phyloP scores from a whole-genome alignment of 1,140 invertebrate species.

The Sarcophaga peregrina region DNA sequence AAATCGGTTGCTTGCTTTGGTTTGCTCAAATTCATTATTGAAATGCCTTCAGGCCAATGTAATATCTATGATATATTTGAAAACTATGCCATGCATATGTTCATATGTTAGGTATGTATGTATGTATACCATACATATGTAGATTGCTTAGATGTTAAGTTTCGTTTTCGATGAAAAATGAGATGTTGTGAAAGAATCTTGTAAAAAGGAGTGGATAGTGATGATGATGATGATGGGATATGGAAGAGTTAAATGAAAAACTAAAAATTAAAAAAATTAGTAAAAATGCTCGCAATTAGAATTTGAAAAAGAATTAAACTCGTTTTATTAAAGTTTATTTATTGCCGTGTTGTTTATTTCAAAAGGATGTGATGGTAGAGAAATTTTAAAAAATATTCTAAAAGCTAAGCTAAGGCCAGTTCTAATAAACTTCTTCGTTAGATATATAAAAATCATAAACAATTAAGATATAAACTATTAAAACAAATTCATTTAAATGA shows the following conservation, averaged over 20 bases:
- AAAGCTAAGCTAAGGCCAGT: no score
- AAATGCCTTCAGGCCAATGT: slow-evolving; percentile 38
- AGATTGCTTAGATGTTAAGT: background rate
- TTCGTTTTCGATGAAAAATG: slow-evolving; percentile 30
- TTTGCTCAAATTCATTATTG: slow-evolving; percentile 31
- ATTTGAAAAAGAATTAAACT: background rate
- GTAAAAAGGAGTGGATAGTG: background rate
- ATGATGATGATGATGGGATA: background rate
- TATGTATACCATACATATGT: background rate
- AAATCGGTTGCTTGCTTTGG: slow-evolving; percentile 7
- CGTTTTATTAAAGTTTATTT: background rate
- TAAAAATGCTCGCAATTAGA: background rate
- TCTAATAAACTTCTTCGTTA: no score
- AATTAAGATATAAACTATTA: no score
- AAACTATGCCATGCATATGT: slow-evolving; percentile 25
- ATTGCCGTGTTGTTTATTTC: no score
- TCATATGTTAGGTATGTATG: background rate
- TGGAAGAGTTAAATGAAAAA: background rate
- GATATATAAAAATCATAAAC: no score
- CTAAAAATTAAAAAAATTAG: background rate
- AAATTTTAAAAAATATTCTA: no score
- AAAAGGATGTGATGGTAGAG: no score
- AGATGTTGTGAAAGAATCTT: slow-evolving; percentile 23
- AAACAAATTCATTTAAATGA: no score
- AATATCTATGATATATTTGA: slow-evolving; percentile 42